A percentile compares a stretch with the other conserved stretches of the same genome.
Evolutionary conservation across 2,888 invertebrate species (phyloP).

Genomic region (Pseudolycoriella hygida): DNA sequence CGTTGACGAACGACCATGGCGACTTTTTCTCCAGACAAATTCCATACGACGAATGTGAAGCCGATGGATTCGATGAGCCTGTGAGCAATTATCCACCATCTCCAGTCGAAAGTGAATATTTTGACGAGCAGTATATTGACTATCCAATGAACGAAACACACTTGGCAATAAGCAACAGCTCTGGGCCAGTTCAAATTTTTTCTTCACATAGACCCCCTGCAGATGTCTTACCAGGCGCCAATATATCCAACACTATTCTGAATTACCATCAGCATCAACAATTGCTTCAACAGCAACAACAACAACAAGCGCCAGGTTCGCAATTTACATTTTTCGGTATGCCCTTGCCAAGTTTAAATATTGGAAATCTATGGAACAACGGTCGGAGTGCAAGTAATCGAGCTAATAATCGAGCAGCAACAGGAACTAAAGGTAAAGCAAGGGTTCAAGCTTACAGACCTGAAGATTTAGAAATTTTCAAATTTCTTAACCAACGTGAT

Average conservation of each 20-base stretch:
- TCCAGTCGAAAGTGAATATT: constrained; percentile 63
- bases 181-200: constrained; percentile 2
- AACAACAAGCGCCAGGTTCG: constrained; percentile 17
- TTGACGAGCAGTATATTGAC: constrained; percentile 68
- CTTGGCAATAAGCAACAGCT: constrained; percentile 13
- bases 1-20: constrained; percentile 49
- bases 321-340: constrained; percentile 74
- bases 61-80: constrained; percentile 26
- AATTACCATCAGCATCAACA: constrained; percentile 27
- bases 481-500: constrained; percentile 19
- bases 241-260: constrained; percentile 31
- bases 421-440: constrained; percentile 12
- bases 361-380: constrained; percentile 39
- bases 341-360: constrained; percentile 46
- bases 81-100: constrained; percentile 37
- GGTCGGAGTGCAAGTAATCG: constrained; percentile 1
- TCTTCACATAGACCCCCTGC: constrained; percentile 5
- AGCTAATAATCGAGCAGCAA: constrained; percentile 4
- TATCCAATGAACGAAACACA: constrained; percentile 49
- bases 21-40: constrained; percentile 40
- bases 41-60: constrained; percentile 35
- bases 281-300: constrained; percentile 17
- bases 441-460: constrained; percentile 26
- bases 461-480: constrained; percentile 25
- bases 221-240: constrained; percentile 21